Percentiles rank a stretch among this genome's conserved stretches.
Conservation (phyloP, 2,888 invertebrate species). For the Aelia acuminata region DNA sequence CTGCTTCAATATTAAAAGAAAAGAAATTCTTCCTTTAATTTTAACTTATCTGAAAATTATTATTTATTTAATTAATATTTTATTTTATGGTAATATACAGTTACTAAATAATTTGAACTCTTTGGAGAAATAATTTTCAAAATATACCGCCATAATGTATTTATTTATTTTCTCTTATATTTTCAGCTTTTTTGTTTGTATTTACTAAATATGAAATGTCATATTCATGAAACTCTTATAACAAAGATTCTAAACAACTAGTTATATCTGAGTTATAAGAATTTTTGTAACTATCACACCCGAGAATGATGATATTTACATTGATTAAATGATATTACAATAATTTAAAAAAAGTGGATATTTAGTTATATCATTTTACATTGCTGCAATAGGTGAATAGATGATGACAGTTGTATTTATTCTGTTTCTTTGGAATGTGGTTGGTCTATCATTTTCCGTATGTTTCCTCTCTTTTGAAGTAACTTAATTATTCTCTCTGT, state of each 20-base stretch:
- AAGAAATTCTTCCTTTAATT: neutral
- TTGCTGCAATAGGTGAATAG: neutral
- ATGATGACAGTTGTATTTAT: neutral
- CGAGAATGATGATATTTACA: neutral
- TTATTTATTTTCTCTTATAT: neutral
- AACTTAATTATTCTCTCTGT: neutral
- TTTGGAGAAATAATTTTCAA: neutral
- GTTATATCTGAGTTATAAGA: neutral
- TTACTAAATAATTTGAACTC: neutral
- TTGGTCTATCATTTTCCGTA: conserved; percentile 20
- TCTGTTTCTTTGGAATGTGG: neutral
- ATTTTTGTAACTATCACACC: neutral
- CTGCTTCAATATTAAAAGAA: neutral
- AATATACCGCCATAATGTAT: neutral
- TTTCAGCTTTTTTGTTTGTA: neutral
- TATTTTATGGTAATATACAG: neutral
- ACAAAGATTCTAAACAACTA: neutral
- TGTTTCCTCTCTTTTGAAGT: conserved; percentile 44
- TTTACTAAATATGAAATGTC: neutral
- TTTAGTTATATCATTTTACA: neutral
- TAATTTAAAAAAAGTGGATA: neutral
- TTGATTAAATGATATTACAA: too few species aligned
- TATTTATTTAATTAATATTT: conserved; percentile 5
- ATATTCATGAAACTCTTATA: neutral
- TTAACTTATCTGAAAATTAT: too few species aligned